Conservation (phyloP, 2,888 invertebrate genomes). For the Diarsia rubi region DNA sequence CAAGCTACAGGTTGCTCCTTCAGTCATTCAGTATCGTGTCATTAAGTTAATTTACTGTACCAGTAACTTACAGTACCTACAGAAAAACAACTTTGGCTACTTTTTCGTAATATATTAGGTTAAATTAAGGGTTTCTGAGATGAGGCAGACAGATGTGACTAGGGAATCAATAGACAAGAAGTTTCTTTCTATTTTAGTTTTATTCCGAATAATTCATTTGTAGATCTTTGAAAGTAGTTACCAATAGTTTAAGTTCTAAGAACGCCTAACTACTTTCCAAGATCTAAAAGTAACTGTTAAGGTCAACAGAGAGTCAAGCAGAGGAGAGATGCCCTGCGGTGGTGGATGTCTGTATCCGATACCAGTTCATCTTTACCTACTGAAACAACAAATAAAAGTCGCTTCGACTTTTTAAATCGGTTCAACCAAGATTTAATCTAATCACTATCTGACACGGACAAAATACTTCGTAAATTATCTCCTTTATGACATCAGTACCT, state of each 20-base stretch:
- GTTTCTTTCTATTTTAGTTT: neutral
- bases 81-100: neutral
- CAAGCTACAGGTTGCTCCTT: conserved; percentile 12
- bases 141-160: neutral
- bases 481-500: neutral
- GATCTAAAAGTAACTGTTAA: neutral
- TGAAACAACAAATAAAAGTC: neutral
- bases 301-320: neutral
- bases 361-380: neutral
- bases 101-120: neutral
- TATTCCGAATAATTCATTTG: neutral
- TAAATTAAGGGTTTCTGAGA: neutral
- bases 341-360: neutral
- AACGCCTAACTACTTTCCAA: neutral
- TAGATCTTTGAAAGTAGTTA: conserved; percentile 2
- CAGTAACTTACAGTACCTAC: neutral
- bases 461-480: neutral
- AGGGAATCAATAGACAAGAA: conserved; percentile 1
- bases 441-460: neutral
- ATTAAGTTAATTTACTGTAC: conserved; percentile 13
- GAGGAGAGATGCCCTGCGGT: neutral
- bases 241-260: neutral
- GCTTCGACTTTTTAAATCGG: neutral
- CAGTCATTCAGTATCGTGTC: conserved; percentile 2
- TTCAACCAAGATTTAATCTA: neutral